Evolutionary conservation across 2,797 vertebrate species (phyloP), one percentile per base, ranked within the genome.

Genomic region (Oophaga sylvatica): DNA sequence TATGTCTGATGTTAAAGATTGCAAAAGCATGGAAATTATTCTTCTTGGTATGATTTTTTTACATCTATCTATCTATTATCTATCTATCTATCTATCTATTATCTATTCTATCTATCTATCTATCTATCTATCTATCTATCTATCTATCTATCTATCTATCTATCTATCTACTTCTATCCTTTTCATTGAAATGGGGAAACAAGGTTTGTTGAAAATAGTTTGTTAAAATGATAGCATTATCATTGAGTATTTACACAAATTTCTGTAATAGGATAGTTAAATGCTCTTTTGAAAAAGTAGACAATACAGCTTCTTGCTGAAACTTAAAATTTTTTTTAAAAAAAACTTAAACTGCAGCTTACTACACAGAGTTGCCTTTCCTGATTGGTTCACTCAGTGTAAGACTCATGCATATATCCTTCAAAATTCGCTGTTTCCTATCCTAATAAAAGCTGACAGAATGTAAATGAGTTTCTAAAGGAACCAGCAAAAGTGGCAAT

Each of bases 401-500:
- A 93, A 92, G 93, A 91, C 94, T 93, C 92, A 87, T 93, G 93
- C 94, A 94, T 93, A 92, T 92, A 93, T 94, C 90, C 88, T 88
- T 94, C 95, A 91, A 92, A 94, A 94, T 93, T 94, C 2, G 29
- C 90, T 83, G 92, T 92, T 93, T 91, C 92, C 88, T 90, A 93
- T 93, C 92, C 90, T 98, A 98, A 99, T 99, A 94, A 94, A 92
- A 97, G 94, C 95, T 97, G 98, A 98, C 97, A 97, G 96, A 95
- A 97, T 98, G 97, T 97, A 99, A 98, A 99, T 98, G 94, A 96
- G 95, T 94, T 97, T 97, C 97, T 97, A 96, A 98, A 97, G 94
- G 96, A 96, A 95, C 94, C 94, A 94, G 92, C 96, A 95, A 95
- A 96, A 97, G 95, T 93, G 95, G 96, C 96, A 95, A 96, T 97